Evolutionary conservation across 2,888 invertebrate genomes (phyloP).

Genomic region (Hipparchia sbordonii): DNA sequence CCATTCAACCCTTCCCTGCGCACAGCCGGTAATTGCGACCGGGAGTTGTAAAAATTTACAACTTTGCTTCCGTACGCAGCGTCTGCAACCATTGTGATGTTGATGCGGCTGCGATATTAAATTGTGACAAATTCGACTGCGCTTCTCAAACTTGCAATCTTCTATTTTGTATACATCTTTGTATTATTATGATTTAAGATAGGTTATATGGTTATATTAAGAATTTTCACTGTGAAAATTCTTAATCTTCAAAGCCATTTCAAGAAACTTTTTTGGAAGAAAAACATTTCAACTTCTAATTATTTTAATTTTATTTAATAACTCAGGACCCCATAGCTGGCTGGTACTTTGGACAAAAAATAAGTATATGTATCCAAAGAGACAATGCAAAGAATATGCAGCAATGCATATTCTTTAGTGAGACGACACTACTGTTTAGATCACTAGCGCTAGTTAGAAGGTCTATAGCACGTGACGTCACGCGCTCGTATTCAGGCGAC

Average conservation of each 20-base stretch:
- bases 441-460: slow-evolving; percentile 84
- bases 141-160: slow-evolving; percentile 54
- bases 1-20: slow-evolving; percentile 49
- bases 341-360: too few species aligned
- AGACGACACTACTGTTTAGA: slow-evolving; percentile 86
- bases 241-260: too few species aligned
- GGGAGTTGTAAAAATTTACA: slow-evolving; percentile 79
- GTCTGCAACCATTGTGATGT: slow-evolving; percentile 70
- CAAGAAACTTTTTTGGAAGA: too few species aligned
- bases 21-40: slow-evolving; percentile 58
- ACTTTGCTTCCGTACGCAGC: slow-evolving; percentile 68
- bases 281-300: too few species aligned
- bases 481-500: slow-evolving; percentile 81
- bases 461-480: slow-evolving; percentile 87
- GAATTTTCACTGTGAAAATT: too few species aligned
- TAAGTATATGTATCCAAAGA: too few species aligned
- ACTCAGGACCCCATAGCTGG: too few species aligned
- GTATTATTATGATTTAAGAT: neutral
- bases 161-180: too few species aligned
- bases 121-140: slow-evolving; percentile 55
- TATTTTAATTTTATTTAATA: too few species aligned
- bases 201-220: too few species aligned
- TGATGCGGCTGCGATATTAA: slow-evolving; percentile 61
- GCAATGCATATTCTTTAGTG: slow-evolving; percentile 80
- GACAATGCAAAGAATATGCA: too few species aligned